Conservation (phyloP, 1,140 invertebrate species). For the Magallana gigas region DNA sequence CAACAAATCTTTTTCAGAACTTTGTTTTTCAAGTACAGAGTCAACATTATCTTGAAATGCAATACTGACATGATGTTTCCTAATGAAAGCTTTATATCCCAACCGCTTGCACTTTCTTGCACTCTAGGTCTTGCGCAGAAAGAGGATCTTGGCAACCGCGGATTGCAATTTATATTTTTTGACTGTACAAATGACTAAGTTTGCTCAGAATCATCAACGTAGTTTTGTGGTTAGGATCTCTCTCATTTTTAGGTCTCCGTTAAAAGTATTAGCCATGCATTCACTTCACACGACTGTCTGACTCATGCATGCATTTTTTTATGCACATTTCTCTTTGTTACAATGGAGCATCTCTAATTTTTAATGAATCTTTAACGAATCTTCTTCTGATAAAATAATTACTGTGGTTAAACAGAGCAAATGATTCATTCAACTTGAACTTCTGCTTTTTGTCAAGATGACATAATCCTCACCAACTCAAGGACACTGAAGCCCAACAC, state of each 20-base stretch:
- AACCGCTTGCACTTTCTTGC: background rate
- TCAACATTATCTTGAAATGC: constrained; percentile 19
- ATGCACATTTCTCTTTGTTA: background rate
- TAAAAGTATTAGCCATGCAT: background rate
- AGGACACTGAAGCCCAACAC: background rate
- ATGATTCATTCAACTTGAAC: background rate
- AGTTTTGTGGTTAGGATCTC: background rate
- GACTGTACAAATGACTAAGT: background rate
- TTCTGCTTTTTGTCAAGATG: background rate
- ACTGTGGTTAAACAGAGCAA: background rate
- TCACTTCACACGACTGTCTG: background rate
- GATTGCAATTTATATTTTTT: constrained; percentile 16
- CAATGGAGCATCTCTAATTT: background rate
- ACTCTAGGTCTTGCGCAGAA: background rate
- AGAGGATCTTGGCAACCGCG: background rate
- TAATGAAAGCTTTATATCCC: background rate
- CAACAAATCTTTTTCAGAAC: constrained; percentile 33
- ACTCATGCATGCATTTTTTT: background rate
- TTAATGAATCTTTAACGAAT: background rate
- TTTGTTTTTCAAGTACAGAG: background rate
- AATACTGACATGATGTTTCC: background rate
- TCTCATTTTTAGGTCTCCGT: background rate
- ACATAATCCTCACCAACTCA: background rate
- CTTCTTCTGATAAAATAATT: background rate
- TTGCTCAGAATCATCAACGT: constrained; percentile 19